Percentiles rank a stretch among this genome's conserved stretches.
Evolutionary conservation across 2,888 invertebrate genomes (phyloP).

Genomic region (Drosophila imparisetae): DNA sequence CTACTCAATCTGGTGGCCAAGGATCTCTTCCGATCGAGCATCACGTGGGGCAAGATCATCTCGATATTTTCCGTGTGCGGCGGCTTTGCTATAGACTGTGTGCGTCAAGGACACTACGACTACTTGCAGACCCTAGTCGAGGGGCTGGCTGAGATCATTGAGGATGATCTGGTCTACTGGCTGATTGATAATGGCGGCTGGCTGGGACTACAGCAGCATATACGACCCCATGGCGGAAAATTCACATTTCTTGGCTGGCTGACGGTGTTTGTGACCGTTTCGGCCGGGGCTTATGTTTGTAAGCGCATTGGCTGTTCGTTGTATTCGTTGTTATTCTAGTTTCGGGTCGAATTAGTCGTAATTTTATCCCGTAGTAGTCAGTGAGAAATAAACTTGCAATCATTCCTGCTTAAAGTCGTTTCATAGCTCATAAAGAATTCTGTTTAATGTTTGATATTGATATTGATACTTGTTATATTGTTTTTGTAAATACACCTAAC

Average conservation of each 20-base stretch:
- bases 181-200: conserved; percentile 93
- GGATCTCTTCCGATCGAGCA: conserved; percentile 88
- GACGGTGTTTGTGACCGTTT: conserved; percentile 82
- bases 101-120: conserved; percentile 91
- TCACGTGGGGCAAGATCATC: conserved; percentile 92
- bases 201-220: conserved; percentile 85
- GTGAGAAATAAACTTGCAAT: conserved; percentile 64
- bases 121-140: conserved; percentile 91
- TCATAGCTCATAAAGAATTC: conserved; percentile 47
- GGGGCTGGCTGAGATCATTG: conserved; percentile 90
- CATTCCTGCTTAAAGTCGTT: conserved; percentile 66
- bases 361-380: conserved; percentile 55
- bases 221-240: conserved; percentile 78
- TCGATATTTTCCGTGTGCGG: conserved; percentile 93
- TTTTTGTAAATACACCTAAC: conserved; percentile 65
- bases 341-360: conserved; percentile 32
- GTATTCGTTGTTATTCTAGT: conserved; percentile 83
- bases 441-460: conserved; percentile 62
- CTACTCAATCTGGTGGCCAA: conserved; percentile 89
- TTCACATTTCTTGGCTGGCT: conserved; percentile 83
- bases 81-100: conserved; percentile 92
- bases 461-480: conserved; percentile 65
- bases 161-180: conserved; percentile 89
- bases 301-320: conserved; percentile 83
- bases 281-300: conserved; percentile 82